phyloP scores from a whole-genome alignment of 2,797 vertebrate genomes.

The Alfaro cultratus region DNA sequence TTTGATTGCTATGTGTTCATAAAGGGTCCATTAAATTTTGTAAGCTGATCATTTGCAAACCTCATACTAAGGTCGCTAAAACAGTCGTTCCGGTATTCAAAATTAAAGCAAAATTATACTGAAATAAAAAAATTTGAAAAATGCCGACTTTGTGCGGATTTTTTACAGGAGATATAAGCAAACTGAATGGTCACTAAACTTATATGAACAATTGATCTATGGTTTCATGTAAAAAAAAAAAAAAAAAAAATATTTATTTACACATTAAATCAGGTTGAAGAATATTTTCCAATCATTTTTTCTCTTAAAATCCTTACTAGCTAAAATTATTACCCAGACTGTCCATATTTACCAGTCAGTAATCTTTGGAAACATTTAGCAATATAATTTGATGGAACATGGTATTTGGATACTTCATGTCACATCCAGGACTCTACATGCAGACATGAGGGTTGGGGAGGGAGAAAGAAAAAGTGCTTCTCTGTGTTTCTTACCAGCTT shows the following conservation, averaged over 20 bases:
- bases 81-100: neutral
- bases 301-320: no score
- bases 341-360: neutral
- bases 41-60: neutral
- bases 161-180: neutral
- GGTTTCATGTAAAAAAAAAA: no score
- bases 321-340: neutral
- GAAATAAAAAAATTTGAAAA: neutral
- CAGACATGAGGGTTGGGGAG: conserved; percentile 9
- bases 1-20: neutral
- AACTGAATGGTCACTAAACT: neutral
- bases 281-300: neutral
- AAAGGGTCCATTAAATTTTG: neutral
- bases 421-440: neutral
- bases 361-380: neutral
- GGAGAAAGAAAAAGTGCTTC: conserved; percentile 31
- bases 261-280: neutral
- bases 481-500: conserved; percentile 76
- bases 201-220: neutral
- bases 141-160: neutral
- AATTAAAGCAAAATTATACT: neutral
- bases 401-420: neutral
- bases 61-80: neutral
- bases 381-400: neutral
- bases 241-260: neutral